Base-by-base conservation (phyloP, 2,888 invertebrate species). In the Agrotis exclamationis region DNA sequence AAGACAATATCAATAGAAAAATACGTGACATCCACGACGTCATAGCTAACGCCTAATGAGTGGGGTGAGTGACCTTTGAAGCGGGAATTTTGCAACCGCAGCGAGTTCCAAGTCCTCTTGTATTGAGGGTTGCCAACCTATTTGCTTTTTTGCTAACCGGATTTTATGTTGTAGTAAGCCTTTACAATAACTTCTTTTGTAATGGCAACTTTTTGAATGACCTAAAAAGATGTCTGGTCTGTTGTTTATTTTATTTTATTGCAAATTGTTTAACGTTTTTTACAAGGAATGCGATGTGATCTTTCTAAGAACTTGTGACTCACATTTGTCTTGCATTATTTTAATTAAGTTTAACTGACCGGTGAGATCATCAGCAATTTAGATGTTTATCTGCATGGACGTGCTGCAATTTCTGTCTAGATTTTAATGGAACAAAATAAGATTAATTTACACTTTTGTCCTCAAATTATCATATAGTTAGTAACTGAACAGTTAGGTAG, bases 21-120 rank as follows among this genome's bases (percentile, higher is more conserved):
- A 64, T 48, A 71, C 69, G 69, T 78, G 72, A 73, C 72, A 78
- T 59, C 65, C 67, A 63, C 74, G 71, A 74, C 83, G 66, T 80
- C 74, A 78, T 60, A 16, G 70, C 77, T 80, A 71, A 62, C 63
- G 68, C 69, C 70, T 80, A 82, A 82, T 83, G 83, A 84, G 80
- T 73, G 68, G 63, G 83, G 86, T 77, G 81, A 77, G 18, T 72
- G 80, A 79, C 70, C 80, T 77, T 71, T 79, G 65, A 7, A 75
- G 79, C 79, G 74, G 59, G 82, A 83, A 84, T 85, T 86, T 79
- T 85, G 86, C 86, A 84, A 83, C 82, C 82, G 78, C 85, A 86
- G 82, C 77, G 74, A 62, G 64, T 68, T 54, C 63, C 69, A 59
- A 69, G 74, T 56, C 67, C 78, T 71, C 75, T 79, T 77, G 67